phyloP scores from a whole-genome alignment of 2,797 vertebrate species.

The Smutsia temminckii region DNA sequence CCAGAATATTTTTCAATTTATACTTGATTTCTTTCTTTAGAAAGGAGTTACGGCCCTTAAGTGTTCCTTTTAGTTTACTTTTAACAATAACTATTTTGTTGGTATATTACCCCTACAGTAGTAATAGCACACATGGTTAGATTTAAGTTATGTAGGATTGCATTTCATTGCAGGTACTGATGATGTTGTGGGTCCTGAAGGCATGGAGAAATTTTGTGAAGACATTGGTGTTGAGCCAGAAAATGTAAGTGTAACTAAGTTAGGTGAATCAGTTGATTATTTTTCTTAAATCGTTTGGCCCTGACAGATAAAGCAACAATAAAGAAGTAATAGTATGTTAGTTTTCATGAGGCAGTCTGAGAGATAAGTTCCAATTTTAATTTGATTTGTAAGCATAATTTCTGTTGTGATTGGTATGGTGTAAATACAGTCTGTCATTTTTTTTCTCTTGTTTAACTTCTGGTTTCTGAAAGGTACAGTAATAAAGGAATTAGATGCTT shows the following conservation, averaged over 20 bases:
- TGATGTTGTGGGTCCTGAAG: conserved; percentile 97
- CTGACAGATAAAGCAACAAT: conserved; percentile 14
- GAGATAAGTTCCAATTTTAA: conserved; percentile 29
- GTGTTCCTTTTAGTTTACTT: not conserved
- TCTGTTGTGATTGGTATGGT: not conserved
- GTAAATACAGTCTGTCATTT: not conserved
- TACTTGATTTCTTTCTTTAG: conserved; percentile 27
- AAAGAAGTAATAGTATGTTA: not conserved
- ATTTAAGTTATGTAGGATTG: conserved; percentile 54
- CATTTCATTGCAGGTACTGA: conserved; percentile 90
- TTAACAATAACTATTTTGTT: not conserved
- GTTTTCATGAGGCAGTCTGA: conserved; percentile 3
- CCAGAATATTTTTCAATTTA: not conserved
- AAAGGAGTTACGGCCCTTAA: not conserved
- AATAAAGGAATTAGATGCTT: not conserved
- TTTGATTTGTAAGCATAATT: conserved; percentile 1
- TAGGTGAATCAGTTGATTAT: not conserved
- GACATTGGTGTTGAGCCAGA: conserved; percentile 99
- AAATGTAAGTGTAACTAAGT: conserved; percentile 89
- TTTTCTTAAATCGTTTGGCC: conserved; percentile 28
- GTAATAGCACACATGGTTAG: not conserved
- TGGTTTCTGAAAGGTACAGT: not conserved
- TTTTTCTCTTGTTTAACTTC: not conserved
- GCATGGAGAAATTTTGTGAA: conserved; percentile 99
- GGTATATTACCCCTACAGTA: not conserved